These are phyloP conservation scores for Drosophila varians DNA, from an alignment of 1,140 invertebrate genomes.

Conservation along the genomic window DNA sequence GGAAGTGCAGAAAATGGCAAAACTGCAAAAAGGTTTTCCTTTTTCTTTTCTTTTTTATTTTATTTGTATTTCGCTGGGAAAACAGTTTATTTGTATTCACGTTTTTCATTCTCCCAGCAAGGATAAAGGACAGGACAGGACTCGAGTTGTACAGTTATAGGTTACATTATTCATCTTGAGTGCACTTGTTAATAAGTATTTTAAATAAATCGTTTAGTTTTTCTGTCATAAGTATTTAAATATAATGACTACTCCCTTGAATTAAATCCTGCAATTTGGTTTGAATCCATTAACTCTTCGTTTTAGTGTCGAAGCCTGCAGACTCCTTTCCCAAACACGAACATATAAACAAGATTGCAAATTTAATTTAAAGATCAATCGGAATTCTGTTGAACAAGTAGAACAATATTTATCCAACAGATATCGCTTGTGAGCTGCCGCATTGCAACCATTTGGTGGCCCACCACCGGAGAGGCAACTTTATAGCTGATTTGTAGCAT, in stretches of 20 bases:
- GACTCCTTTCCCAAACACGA: not conserved
- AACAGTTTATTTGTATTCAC: not conserved
- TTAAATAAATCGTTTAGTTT: not conserved
- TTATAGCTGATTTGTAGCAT: conserved; percentile 76
- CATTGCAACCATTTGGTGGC: conserved; percentile 47
- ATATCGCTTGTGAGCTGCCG: conserved; percentile 23
- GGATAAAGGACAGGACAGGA: not conserved
- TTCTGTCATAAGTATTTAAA: too few species aligned
- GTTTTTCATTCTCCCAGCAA: not conserved
- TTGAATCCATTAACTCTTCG: not conserved
- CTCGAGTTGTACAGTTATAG: not conserved
- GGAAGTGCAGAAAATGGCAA: conserved; percentile 3
- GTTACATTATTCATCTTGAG: conserved; percentile 1
- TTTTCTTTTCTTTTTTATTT: conserved; percentile 7
- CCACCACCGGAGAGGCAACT: conserved; percentile 32
- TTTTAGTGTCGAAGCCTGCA: not conserved
- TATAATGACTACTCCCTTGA: too few species aligned
- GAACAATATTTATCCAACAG: conserved; percentile 40
- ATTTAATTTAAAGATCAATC: conserved; percentile 52
- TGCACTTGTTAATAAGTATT: not conserved
- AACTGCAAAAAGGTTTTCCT: conserved; percentile 15
- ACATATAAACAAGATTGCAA: conserved; percentile 41
- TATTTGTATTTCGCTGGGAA: not conserved
- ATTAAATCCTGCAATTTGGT: not conserved
- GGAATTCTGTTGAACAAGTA: conserved; percentile 20